Conservation (phyloP, 2,113 vertebrate genomes). For the Aldabrachelys gigantea region DNA sequence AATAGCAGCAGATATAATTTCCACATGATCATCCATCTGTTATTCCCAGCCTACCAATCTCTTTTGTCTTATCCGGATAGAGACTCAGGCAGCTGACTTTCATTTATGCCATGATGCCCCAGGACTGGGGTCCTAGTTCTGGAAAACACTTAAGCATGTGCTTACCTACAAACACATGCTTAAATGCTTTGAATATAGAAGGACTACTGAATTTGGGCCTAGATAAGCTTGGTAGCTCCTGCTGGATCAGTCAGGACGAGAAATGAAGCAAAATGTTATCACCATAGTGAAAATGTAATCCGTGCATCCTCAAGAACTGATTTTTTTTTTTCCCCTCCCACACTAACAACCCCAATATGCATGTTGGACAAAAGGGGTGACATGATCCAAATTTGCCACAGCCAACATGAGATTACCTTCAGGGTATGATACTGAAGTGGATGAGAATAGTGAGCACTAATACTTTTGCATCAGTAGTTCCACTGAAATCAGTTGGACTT, state of each 20-base stretch:
- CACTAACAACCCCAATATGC: too few species aligned
- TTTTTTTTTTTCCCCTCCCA: too few species aligned
- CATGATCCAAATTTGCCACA: too few species aligned
- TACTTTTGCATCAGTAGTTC: not conserved
- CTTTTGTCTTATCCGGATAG: not conserved
- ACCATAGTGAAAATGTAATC: too few species aligned
- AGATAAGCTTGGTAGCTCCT: not conserved
- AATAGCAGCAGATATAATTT: not conserved
- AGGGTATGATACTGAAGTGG: too few species aligned
- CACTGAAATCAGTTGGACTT: not conserved
- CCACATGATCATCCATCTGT: not conserved
- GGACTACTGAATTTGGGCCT: fast-evolving
- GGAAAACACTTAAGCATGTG: not conserved
- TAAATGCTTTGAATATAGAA: not conserved
- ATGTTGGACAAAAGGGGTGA: too few species aligned
- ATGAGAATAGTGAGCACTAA: too few species aligned
- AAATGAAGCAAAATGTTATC: too few species aligned
- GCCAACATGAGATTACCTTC: too few species aligned
- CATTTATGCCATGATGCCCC: not conserved
- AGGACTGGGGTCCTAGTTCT: not conserved
- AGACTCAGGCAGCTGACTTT: not conserved
- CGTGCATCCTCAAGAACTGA: too few species aligned
- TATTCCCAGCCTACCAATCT: not conserved
- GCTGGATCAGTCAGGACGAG: too few species aligned
- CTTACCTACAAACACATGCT: fast-evolving